A percentile compares a stretch with the other conserved stretches of the same genome.
Evolutionary conservation across 2,888 invertebrate species (phyloP).

Genomic region (Cantharis nigra): DNA sequence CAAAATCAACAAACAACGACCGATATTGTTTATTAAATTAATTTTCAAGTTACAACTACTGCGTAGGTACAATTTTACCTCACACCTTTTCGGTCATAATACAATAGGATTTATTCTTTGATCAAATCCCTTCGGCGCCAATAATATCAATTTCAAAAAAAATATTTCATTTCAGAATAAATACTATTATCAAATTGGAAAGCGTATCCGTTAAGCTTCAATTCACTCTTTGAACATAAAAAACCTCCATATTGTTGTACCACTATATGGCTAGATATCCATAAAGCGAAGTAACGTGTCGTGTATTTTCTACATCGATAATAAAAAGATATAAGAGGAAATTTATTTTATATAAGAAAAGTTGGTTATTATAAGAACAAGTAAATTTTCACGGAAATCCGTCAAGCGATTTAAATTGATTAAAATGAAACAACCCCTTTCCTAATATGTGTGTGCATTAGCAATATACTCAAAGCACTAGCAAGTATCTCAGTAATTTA

Average conservation of each 20-base stretch:
- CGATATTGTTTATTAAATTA: neutral
- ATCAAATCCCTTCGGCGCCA: neutral
- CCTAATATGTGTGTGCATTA: neutral
- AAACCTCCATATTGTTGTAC: neutral
- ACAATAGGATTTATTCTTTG: neutral
- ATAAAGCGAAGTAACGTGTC: neutral
- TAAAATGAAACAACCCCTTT: neutral
- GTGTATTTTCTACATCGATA: neutral
- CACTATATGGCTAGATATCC: neutral
- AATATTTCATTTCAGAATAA: neutral
- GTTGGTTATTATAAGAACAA: neutral
- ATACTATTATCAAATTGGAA: neutral
- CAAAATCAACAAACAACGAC: neutral
- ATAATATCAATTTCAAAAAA: neutral
- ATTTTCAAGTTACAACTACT: neutral
- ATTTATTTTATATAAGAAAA: neutral
- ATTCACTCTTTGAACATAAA: neutral
- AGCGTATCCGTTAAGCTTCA: neutral
- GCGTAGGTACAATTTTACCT: neutral
- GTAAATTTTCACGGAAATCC: no score
- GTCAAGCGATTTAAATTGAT: neutral
- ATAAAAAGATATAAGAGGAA: neutral
- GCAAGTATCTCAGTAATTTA: neutral
- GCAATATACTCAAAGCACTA: neutral
- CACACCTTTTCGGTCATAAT: neutral